Conservation (phyloP, 2,888 invertebrate genomes). For the Limnephilus rhombicus region DNA sequence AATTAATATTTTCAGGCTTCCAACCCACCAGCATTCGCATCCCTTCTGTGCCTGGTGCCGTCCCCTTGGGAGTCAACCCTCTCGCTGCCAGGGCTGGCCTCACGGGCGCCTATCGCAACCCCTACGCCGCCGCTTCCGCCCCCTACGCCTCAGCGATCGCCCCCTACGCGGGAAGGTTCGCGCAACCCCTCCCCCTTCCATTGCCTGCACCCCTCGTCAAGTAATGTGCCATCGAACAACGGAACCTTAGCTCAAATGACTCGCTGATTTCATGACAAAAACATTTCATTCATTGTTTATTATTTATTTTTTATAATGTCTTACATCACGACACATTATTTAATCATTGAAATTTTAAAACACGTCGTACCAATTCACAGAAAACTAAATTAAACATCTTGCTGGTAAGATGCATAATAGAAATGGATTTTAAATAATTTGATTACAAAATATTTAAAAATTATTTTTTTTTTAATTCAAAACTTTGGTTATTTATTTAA, state of each 20-base stretch:
- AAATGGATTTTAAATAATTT: not conserved
- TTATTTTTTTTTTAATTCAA: not conserved
- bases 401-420: not conserved
- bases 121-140: conserved; percentile 23
- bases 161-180: conserved; percentile 50
- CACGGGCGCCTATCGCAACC: conserved; percentile 48
- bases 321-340: not conserved
- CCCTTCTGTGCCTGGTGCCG: conserved; percentile 45
- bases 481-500: not conserved
- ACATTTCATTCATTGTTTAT: not conserved
- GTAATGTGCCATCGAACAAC: not conserved
- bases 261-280: not conserved
- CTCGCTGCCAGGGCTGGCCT: conserved; percentile 1
- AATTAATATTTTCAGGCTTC: conserved; percentile 50
- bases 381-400: not conserved
- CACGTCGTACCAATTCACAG: not conserved
- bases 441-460: not conserved
- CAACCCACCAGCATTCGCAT: conserved; percentile 61
- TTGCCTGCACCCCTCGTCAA: not conserved
- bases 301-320: not conserved
- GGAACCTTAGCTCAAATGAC: not conserved
- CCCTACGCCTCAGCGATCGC: not conserved
- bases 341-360: not conserved
- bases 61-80: not conserved
- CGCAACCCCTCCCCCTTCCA: not conserved